Conservation (phyloP, 2,888 invertebrate species). For the Barypeithes pellucidus region DNA sequence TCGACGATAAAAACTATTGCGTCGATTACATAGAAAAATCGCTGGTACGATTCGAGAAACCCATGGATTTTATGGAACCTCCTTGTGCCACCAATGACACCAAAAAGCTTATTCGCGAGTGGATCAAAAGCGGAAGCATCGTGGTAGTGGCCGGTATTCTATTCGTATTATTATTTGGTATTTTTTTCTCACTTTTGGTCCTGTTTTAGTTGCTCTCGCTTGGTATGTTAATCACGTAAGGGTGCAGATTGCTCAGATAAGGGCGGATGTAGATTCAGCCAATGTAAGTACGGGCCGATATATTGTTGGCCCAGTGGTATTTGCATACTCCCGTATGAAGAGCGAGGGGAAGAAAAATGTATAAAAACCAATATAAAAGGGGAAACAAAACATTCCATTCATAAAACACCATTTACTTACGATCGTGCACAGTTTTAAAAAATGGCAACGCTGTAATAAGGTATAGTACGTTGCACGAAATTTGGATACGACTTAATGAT, state of each 20-base stretch:
- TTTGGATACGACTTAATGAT: too few relatives aligned
- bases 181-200: too few relatives aligned
- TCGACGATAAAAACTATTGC: constrained; percentile 9
- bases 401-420: too few relatives aligned
- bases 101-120: not conserved
- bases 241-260: constrained; percentile 9
- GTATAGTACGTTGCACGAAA: too few relatives aligned
- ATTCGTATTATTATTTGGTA: too few relatives aligned
- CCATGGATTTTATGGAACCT: constrained; percentile 33
- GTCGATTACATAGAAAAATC: constrained; percentile 8
- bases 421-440: too few relatives aligned
- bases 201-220: constrained; percentile 35
- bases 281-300: constrained; percentile 43
- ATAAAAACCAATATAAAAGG: too few relatives aligned
- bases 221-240: constrained; percentile 46
- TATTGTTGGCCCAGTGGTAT: too few relatives aligned
- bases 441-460: too few relatives aligned
- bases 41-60: constrained; percentile 4
- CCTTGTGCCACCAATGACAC: constrained; percentile 15
- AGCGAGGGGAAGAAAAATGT: too few relatives aligned
- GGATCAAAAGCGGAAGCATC: constrained; percentile 31
- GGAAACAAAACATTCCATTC: too few relatives aligned
- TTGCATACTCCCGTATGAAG: too few relatives aligned
- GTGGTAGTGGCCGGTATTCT: constrained; percentile 30
- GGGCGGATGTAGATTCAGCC: constrained; percentile 28